Conservation (phyloP, 2,113 vertebrate species). For the Ifrita kowaldi region DNA sequence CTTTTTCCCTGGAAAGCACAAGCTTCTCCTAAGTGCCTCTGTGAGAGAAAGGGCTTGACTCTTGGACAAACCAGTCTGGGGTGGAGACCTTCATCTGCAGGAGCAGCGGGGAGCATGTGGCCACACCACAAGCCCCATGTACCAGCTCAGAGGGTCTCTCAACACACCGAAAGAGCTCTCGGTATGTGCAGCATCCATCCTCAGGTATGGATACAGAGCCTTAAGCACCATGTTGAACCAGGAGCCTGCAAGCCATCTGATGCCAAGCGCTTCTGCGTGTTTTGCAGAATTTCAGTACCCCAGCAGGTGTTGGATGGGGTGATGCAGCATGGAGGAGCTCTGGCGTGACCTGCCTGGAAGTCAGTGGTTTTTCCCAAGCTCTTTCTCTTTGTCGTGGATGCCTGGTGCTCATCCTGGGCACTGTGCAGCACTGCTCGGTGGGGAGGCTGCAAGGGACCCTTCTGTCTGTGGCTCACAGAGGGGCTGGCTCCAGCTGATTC, state of each 20-base stretch:
- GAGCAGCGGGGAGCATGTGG: fast-evolving
- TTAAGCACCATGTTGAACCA: not conserved
- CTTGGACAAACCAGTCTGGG: not conserved
- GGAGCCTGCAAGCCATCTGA: not conserved
- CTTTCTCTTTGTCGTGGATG: not conserved
- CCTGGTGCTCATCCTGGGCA: fast-evolving
- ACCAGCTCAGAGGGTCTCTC: not conserved
- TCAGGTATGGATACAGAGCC: not conserved
- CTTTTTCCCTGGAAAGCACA: not conserved
- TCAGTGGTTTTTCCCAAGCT: not conserved
- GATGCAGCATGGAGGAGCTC: not conserved
- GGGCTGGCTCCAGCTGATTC: not conserved
- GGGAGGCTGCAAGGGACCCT: not conserved
- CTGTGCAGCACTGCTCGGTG: fast-evolving
- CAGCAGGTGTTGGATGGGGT: not conserved
- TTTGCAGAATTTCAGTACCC: not conserved
- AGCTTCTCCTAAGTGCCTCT: not conserved
- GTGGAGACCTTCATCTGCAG: not conserved
- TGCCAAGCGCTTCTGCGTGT: fast-evolving
- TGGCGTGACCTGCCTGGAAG: not conserved
- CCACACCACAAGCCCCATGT: not conserved
- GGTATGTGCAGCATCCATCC: fast-evolving
- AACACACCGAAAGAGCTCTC: not conserved
- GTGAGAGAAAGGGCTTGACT: not conserved
- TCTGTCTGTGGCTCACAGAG: fast-evolving